Conservation (phyloP, 2,797 vertebrate species). For the Presbytis comata region DNA sequence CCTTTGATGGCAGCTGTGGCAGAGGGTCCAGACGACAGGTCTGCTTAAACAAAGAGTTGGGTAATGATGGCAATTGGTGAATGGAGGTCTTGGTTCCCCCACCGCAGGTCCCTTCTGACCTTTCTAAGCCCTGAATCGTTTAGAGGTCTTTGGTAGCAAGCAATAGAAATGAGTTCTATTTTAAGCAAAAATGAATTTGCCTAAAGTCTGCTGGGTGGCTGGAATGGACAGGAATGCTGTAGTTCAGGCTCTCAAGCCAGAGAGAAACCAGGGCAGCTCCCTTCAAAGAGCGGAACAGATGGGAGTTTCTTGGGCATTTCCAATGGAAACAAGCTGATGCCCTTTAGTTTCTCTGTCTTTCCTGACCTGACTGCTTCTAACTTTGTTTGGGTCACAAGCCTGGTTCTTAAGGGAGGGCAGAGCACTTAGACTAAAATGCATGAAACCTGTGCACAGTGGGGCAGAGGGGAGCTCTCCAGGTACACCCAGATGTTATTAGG, state of each 20-base stretch:
- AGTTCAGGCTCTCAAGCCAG: neutral
- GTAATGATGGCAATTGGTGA: accelerated
- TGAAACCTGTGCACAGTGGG: accelerated
- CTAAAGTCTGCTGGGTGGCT: neutral
- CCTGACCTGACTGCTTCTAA: neutral
- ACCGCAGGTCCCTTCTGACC: accelerated
- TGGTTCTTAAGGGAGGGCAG: neutral
- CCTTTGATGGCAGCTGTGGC: accelerated
- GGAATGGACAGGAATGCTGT: neutral
- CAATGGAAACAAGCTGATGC: too few species aligned
- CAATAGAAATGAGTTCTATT: neutral
- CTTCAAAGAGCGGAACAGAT: accelerated
- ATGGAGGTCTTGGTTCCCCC: neutral
- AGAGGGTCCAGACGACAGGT: neutral
- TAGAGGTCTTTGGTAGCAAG: neutral
- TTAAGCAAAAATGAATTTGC: neutral
- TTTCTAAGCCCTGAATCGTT: neutral
- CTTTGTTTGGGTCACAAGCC: neutral
- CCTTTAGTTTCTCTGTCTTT: neutral
- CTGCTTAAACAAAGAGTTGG: too few species aligned
- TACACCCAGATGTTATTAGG: accelerated
- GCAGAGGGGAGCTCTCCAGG: neutral
- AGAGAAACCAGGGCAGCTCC: neutral
- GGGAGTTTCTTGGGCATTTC: accelerated
- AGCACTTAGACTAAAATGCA: too few species aligned